Base-by-base conservation (phyloP, 2,113 vertebrate species). In the Ctenomys sociabilis region DNA sequence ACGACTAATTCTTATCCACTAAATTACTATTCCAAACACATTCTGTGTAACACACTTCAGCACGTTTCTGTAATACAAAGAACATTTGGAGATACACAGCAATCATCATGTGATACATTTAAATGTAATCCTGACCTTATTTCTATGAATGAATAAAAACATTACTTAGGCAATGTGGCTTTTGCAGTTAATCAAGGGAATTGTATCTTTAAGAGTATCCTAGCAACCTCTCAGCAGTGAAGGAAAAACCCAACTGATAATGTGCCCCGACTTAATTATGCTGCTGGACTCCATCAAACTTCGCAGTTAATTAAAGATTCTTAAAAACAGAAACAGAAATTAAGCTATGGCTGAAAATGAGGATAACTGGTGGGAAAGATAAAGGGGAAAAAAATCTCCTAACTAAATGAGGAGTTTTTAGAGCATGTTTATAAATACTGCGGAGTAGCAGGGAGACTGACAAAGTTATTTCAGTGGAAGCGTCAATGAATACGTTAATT, bases 191-290 rank as follows among this genome's bases (percentile, higher is more conserved):
- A 97, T 98, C 97, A 98, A 97, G 97, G 97, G 97, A 98, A 98
- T 91, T 83, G 64, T 98, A 96, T 97, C 97, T 98, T 98, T 97
- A 97, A 93, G 93, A 97, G 97, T 98, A 98, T 98, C 98, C 98
- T 98, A 98, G 98, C 98, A 98, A 98, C 98, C 92, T 97, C 96
- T 93, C 90, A 96, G 97, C 95, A 98, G 97, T 97, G 96, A 88
- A 96, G 90, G 73, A 95, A 64, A 96, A 97, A 97, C 96, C 95
- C 16, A 63, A 95, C 96, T 97, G 98, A 96, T 97, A 93, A 92
- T 30, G 43, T 95, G 96, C 75, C 96, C 97, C 72, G 85, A 95
- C 97, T 96, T 97, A 95, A 98, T 98, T 98, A 97, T 97, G 97
- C 97, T 96, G 64, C 95, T 97, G 94, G 97, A 97, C 97, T 97